These are phyloP conservation scores for Harlomillsia oculata DNA, from an alignment of 1,140 invertebrate genomes.

Conservation along the genomic window DNA sequence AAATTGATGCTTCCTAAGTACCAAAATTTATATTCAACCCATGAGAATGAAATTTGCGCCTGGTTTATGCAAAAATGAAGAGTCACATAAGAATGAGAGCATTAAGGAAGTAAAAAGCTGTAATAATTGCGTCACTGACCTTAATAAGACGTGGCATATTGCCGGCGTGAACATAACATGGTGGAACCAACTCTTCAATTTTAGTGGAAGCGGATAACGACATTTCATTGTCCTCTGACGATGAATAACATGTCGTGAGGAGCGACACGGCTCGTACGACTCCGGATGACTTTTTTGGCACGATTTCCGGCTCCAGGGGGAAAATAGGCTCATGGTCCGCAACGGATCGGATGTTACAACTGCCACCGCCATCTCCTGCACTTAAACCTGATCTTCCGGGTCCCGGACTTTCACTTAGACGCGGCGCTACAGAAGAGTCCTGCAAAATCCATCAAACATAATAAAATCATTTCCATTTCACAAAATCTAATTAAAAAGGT, in stretches of 20 bases:
- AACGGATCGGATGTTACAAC: constrained; percentile 19
- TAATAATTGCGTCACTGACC: constrained; percentile 38
- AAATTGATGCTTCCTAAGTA: no score
- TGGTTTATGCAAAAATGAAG: no score
- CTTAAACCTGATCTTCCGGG: constrained; percentile 40
- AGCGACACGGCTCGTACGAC: constrained; percentile 30
- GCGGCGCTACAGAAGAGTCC: constrained; percentile 40
- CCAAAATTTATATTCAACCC: no score
- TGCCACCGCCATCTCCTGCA: constrained; percentile 39
- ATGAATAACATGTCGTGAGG: constrained; percentile 39
- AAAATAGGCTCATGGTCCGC: constrained; percentile 35
- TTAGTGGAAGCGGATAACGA: constrained; percentile 37
- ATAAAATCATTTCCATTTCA: no score
- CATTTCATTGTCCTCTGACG: constrained; percentile 36
- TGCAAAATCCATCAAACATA: constrained; percentile 23
- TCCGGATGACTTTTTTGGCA: constrained; percentile 27
- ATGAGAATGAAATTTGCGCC: no score
- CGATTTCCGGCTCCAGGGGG: constrained; percentile 34
- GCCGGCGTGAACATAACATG: constrained; percentile 47
- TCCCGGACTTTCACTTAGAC: constrained; percentile 40
- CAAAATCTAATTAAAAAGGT: no score
- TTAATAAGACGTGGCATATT: constrained; percentile 50
- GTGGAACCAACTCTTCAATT: constrained; percentile 46
- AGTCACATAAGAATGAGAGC: no score
- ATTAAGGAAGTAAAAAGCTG: no score